Percentiles rank a stretch among this genome's conserved stretches.
Conservation (phyloP, 1,140 invertebrate genomes). For the Planococcus citri region DNA sequence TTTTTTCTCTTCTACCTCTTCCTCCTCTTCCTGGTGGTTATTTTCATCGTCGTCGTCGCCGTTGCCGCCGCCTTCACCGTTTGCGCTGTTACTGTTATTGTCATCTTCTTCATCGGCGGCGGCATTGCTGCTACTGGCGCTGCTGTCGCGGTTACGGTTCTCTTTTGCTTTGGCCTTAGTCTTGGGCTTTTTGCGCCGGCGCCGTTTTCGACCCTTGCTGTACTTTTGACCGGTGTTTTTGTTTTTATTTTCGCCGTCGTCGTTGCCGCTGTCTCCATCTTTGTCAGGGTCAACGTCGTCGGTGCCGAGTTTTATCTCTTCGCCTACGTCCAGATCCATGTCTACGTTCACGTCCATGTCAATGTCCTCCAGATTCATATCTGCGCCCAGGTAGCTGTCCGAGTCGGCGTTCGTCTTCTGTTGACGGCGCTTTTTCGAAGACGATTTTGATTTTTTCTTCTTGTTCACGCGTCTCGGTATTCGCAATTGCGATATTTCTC, state of each 20-base stretch:
- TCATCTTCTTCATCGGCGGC: too few relatives aligned
- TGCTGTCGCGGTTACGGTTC: neutral
- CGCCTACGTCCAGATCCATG: too few relatives aligned
- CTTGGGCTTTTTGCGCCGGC: neutral
- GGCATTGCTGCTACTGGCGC: too few relatives aligned
- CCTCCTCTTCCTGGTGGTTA: neutral
- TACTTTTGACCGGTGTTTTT: too few relatives aligned
- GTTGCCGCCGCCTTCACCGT: neutral
- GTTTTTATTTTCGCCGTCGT: too few relatives aligned
- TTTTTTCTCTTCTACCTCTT: neutral
- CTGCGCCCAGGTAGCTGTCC: too few relatives aligned
- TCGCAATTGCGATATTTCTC: neutral
- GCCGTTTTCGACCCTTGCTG: neutral
- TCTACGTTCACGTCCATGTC: too few relatives aligned
- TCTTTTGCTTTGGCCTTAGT: neutral
- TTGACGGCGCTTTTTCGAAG: neutral
- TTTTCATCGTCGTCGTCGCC: neutral
- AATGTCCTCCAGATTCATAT: too few relatives aligned
- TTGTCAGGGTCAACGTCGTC: too few relatives aligned
- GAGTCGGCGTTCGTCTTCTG: neutral
- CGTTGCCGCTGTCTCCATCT: too few relatives aligned
- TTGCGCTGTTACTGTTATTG: too few relatives aligned
- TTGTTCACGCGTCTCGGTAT: neutral
- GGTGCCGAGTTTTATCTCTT: too few relatives aligned
- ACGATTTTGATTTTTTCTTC: neutral